phyloP scores from a whole-genome alignment of 2,888 invertebrate species.

The Anarsia innoxiella region DNA sequence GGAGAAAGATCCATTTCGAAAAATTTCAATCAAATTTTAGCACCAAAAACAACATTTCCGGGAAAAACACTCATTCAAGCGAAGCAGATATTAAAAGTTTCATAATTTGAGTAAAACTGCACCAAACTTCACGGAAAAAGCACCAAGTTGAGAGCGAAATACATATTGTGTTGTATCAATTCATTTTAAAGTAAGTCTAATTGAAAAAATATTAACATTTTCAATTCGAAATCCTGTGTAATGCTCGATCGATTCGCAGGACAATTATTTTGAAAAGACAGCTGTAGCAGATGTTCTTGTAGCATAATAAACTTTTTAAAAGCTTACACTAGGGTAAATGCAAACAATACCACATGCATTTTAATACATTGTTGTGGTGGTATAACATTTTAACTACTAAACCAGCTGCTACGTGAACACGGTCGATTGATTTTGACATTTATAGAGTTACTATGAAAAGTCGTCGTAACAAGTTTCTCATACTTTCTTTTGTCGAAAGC shows the following conservation, averaged over 20 bases:
- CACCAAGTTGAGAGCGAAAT: no score
- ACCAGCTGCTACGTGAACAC: conserved; percentile 6
- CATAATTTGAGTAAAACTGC: no score
- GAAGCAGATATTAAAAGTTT: no score
- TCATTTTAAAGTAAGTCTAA: not conserved
- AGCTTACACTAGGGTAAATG: no score
- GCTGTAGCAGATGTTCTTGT: conserved; percentile 5
- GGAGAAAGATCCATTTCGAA: conserved; percentile 79
- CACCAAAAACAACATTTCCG: conserved; percentile 45
- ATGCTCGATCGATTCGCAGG: conserved; percentile 12
- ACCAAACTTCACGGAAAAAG: no score
- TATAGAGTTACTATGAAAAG: not conserved
- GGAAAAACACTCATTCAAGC: conserved; percentile 44
- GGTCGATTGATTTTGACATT: not conserved
- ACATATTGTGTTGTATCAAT: no score
- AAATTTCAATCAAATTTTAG: conserved; percentile 27
- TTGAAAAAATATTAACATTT: not conserved
- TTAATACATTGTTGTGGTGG: no score
- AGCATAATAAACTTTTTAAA: no score
- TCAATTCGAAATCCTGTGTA: not conserved
- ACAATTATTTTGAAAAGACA: conserved; percentile 9
- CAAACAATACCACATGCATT: no score
- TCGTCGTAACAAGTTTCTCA: no score
- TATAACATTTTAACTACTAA: not conserved
- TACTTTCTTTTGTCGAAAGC: no score